A percentile compares a stretch with the other conserved stretches of the same genome.
These are phyloP conservation scores for Chrysodeixis includens DNA, from an alignment of 2,888 invertebrate species.

Conservation along the genomic window DNA sequence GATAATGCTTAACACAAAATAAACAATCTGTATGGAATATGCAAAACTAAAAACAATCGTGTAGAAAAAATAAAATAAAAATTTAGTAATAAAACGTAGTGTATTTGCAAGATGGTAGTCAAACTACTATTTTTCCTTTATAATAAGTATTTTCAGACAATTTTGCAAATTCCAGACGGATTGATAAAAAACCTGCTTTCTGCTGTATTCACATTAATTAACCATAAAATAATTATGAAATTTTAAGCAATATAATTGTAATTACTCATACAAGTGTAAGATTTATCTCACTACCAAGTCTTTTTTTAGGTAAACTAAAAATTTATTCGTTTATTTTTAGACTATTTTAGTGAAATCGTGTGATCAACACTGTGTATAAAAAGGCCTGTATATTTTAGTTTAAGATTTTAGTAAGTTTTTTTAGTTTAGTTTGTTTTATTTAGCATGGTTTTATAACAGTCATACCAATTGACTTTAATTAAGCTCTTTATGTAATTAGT, in stretches of 20 bases:
- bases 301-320: constrained; percentile 59
- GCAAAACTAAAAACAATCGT: constrained; percentile 40
- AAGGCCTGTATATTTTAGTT: constrained; percentile 84
- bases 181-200: constrained; percentile 57
- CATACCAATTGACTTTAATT: constrained; percentile 71
- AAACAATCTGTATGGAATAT: constrained; percentile 54
- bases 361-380: constrained; percentile 74
- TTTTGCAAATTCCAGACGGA: constrained; percentile 59
- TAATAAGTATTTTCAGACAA: constrained; percentile 16
- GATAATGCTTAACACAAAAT: constrained; percentile 55
- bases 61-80: constrained; percentile 30
- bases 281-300: constrained; percentile 67
- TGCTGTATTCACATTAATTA: constrained; percentile 65
- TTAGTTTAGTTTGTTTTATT: constrained; percentile 62
- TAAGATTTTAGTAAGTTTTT: constrained; percentile 64
- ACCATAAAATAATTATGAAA: constrained; percentile 68
- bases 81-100: constrained; percentile 11
- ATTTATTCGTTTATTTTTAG: constrained; percentile 44
- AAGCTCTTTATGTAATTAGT: constrained; percentile 70
- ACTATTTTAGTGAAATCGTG: constrained; percentile 65
- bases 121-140: constrained; percentile 38
- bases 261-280: constrained; percentile 68
- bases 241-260: constrained; percentile 82
- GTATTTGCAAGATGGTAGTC: constrained; percentile 39
- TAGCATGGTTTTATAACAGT: constrained; percentile 63